A percentile compares a stretch with the other conserved stretches of the same genome.
These are phyloP conservation scores for Pyrgilauda ruficollis DNA, from an alignment of 2,113 vertebrate species.

Conservation along the genomic window DNA sequence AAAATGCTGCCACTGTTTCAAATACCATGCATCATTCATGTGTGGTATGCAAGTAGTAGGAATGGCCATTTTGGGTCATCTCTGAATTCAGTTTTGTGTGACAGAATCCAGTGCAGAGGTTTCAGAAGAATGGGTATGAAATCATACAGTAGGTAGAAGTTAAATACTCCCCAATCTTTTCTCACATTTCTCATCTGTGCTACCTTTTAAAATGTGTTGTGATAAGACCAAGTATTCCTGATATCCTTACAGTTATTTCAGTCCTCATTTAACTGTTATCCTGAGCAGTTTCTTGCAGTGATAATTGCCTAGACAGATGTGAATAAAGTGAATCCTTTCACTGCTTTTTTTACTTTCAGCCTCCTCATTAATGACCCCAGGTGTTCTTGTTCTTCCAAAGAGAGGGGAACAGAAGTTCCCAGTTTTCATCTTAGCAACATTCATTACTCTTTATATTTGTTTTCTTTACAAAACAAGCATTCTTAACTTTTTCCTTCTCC, in stretches of 20 bases:
- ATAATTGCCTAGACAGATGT: neutral
- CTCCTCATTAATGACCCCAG: neutral
- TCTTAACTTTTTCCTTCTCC: neutral
- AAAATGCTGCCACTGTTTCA: neutral
- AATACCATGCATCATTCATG: neutral
- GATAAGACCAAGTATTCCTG: neutral
- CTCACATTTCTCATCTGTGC: neutral
- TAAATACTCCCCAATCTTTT: neutral
- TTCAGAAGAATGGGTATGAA: neutral
- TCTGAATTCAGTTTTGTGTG: neutral
- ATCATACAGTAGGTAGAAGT: neutral
- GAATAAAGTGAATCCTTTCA: slow-evolving; percentile 1
- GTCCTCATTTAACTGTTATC: neutral
- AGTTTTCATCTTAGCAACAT: neutral
- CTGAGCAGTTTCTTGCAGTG: neutral
- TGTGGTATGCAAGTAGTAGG: neutral
- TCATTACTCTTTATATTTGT: slow-evolving; percentile 6
- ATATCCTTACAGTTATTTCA: neutral
- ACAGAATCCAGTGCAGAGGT: neutral
- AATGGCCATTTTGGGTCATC: neutral
- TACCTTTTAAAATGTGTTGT: neutral
- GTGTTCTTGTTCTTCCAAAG: neutral
- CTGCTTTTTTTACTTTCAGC: neutral
- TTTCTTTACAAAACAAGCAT: slow-evolving; percentile 10
- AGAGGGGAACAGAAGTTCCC: neutral